Base-by-base conservation (phyloP, 2,888 invertebrate species). In the Hololepta plana region DNA sequence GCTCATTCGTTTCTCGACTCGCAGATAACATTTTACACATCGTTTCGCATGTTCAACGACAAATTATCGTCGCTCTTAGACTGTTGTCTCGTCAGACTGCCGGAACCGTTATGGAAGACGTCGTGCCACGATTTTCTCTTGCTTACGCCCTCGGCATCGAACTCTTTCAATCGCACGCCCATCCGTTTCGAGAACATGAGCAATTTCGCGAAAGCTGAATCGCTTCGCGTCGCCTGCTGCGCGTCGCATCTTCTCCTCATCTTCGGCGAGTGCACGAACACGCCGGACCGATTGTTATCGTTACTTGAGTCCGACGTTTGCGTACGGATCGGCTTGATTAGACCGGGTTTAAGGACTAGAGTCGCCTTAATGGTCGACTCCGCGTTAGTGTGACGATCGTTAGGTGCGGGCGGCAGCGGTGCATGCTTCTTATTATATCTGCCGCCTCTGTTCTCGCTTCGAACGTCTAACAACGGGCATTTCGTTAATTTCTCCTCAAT, bases 101-200 rank as follows among this genome's bases (percentile, higher is more conserved):
- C 13, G 17, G 37, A 28, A 10, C 27, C 28, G 20, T 34, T 31
- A 22, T 24, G 26, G 17, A 21, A 33, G 28, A 35, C 36, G 15
- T 41, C 40, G 28, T 44, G 43, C 46, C 46, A 49, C 15, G 47
- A 47, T 8, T 31, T 40, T 35, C 30, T 31, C 23, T 24, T 32
- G n/a, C 15, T 25, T 28, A 29, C 27, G 32, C 11, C 20, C 27
- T 31, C 20, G 21, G 27, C 20, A 24, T 33, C 53, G 19, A 60
- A 60, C 33, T 40, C 46, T 49, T 58, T 63, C 37, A 59, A 50
- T 64, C 65, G 65, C 47, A 66, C 64, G 19, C 55, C 60, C 31
- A 67, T 48, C 50, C 63, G 66, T 35, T 59, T 57, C 4, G 67
- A 64, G 26, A 67, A 44, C 32, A 62, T 61, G 30, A 67, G 53